phyloP scores from a whole-genome alignment of 2,888 invertebrate species.

The Drosophila multiciliata region DNA sequence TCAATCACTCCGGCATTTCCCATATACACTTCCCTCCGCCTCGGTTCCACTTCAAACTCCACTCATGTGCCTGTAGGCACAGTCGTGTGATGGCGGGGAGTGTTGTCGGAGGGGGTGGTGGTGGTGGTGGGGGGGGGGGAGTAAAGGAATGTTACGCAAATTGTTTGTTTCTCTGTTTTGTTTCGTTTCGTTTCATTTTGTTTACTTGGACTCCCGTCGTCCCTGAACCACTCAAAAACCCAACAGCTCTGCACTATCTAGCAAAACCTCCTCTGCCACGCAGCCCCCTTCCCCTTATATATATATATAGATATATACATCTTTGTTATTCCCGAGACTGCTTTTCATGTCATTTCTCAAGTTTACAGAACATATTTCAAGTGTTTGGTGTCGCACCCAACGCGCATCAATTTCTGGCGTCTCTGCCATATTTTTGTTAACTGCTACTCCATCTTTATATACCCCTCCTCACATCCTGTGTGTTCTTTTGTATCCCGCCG shows the following conservation, averaged over 20 bases:
- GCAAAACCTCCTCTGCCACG: neutral
- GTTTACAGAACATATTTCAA: slow-evolving; percentile 78
- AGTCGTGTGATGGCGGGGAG: neutral
- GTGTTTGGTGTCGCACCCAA: slow-evolving; percentile 77
- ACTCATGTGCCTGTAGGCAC: slow-evolving; percentile 58
- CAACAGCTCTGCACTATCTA: slow-evolving; percentile 3
- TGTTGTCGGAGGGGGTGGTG: neutral
- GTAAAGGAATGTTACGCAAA: slow-evolving; percentile 48
- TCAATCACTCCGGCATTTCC: neutral
- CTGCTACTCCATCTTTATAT: neutral
- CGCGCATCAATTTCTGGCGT: slow-evolving; percentile 71
- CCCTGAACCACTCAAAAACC: slow-evolving; percentile 27
- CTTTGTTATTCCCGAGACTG: slow-evolving; percentile 50
- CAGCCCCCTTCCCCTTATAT: neutral
- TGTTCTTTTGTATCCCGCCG: slow-evolving; percentile 1
- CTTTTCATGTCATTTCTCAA: slow-evolving; percentile 74
- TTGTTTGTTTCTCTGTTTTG: slow-evolving; percentile 61
- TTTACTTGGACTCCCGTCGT: slow-evolving; percentile 55
- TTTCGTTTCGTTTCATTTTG: slow-evolving; percentile 52
- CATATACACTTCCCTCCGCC: neutral
- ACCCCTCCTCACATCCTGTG: neutral
- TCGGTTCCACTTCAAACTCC: slow-evolving; percentile 17
- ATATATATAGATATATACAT: slow-evolving; percentile 1
- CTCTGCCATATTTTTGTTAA: slow-evolving; percentile 29
- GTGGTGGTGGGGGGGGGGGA: neutral